Evolutionary conservation across 2,797 vertebrate species (phyloP), one percentile per base, ranked within the genome.

Genomic region (Sebastolobus altivelis): DNA sequence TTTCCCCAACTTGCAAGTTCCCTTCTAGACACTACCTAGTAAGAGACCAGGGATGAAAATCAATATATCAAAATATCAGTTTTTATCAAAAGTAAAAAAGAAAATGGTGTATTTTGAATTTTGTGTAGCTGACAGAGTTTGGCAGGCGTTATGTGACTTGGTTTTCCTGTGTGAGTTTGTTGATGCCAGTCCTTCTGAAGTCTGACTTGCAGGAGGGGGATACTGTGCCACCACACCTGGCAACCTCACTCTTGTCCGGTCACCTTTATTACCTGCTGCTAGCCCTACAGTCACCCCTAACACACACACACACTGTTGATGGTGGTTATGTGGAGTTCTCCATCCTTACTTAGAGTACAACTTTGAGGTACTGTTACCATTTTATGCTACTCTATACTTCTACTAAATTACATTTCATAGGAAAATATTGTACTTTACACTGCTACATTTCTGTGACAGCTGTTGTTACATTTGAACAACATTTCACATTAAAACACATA

Each of bases 191-290:
- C 40, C 81, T 80, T 84, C 80, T 87, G 74, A 89, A 87, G 85
- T 87, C 71, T 72, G 83, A 75, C 59, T 63, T 79, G 20, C 55
- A 68, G 79, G 75, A 67, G 75, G 69, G 52, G 72, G 70, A 54
- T 20, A 66, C 67, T 77, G 74, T 71, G 86, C 76, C 86, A 75
- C 83, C 68, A 82, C 77, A 91, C 68, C 84, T 90, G 89, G 91
- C 92, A 91, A 87, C 82, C 49, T 69, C 58, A 52, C 65, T 68
- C 56, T 29, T n/a, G 65, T 67, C 65, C 75, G 87, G 92, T 94
- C 93, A 94, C 93, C 92, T 94, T 92, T 77, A 78, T 79, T 56
- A 71, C 91, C 87, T 83, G 87, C 91, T 91, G 90, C 63, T 92
- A 66, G 72, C 63, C 80, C 73, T 8, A 58, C 82, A 56, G 38